phyloP scores from a whole-genome alignment of 1,140 invertebrate species.

The Drosophila seguyi region DNA sequence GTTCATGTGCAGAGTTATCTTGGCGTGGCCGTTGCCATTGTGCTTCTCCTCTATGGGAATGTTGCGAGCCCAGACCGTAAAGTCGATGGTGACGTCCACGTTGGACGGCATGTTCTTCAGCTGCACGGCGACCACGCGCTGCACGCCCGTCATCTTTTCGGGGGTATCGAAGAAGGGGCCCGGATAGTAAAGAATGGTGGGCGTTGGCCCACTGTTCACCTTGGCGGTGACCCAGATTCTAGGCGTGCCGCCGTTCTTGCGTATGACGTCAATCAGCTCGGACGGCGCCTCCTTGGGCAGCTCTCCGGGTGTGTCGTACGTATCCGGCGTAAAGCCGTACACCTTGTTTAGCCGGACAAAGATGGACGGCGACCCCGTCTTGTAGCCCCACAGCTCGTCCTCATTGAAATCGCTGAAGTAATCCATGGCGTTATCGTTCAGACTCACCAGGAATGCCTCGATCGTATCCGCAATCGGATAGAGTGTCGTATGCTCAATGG shows the following conservation, averaged over 20 bases:
- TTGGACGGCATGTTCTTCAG: constrained; percentile 27
- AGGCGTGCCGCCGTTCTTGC: constrained; percentile 6
- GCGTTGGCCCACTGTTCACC: not conserved
- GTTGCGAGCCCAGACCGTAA: constrained; percentile 59
- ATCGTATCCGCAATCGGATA: constrained; percentile 40
- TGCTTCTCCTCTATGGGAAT: constrained; percentile 24
- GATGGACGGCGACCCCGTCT: constrained; percentile 21
- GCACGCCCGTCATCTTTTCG: constrained; percentile 5
- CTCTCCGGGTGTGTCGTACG: constrained; percentile 34
- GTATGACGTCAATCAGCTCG: constrained; percentile 6
- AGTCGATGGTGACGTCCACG: not conserved
- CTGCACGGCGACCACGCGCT: constrained; percentile 51
- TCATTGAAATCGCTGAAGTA: constrained; percentile 40
- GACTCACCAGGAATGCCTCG: constrained; percentile 4
- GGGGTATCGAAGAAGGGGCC: constrained; percentile 32
- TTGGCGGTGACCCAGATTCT: constrained; percentile 57
- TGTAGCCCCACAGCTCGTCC: constrained; percentile 56
- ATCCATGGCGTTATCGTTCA: constrained; percentile 5
- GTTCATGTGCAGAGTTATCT: constrained; percentile 17
- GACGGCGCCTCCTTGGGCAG: constrained; percentile 8
- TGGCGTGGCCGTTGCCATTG: constrained; percentile 31
- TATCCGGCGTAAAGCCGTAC: constrained; percentile 31
- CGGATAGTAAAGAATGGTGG: constrained; percentile 17
- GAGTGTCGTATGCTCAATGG: not conserved
- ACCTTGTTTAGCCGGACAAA: constrained; percentile 57